Conservation (phyloP, 1,140 invertebrate genomes). For the Choristoneura fumiferana region DNA sequence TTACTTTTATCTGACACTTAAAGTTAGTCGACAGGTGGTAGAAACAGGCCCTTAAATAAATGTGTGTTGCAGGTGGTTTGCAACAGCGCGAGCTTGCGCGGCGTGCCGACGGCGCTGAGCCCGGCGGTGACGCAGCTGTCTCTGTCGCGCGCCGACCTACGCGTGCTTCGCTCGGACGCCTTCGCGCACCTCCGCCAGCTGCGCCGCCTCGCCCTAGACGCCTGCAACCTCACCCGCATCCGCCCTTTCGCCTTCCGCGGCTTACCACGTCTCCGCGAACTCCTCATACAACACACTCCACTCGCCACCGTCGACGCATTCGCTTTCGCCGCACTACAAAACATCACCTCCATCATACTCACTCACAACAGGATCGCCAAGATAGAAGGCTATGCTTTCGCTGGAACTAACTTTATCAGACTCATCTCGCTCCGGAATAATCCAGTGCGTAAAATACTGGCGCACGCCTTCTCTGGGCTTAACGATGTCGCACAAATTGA, state of each 20-base stretch:
- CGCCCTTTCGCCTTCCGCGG: slow-evolving; percentile 91
- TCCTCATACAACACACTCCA: slow-evolving; percentile 90
- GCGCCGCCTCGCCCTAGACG: slow-evolving; percentile 86
- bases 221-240: slow-evolving; percentile 88
- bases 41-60: too few species aligned
- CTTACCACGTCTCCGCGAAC: slow-evolving; percentile 84
- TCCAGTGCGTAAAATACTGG: slow-evolving; percentile 85
- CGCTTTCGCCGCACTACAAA: slow-evolving; percentile 89
- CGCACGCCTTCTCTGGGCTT: slow-evolving; percentile 88
- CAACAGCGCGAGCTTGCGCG: slow-evolving; percentile 88
- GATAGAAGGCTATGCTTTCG: slow-evolving; percentile 89
- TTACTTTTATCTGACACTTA: too few species aligned
- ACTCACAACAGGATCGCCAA: slow-evolving; percentile 88
- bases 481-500: slow-evolving; percentile 87
- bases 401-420: slow-evolving; percentile 89
- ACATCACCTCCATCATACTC: slow-evolving; percentile 86
- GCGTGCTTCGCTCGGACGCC: slow-evolving; percentile 87
- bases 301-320: slow-evolving; percentile 86
- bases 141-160: slow-evolving; percentile 88
- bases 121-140: slow-evolving; percentile 88
- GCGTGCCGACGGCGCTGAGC: slow-evolving; percentile 87
- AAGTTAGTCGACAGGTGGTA: too few species aligned
- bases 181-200: slow-evolving; percentile 85
- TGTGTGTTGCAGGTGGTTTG: slow-evolving; percentile 85
- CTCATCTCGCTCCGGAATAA: slow-evolving; percentile 87